Evolutionary conservation across 2,888 invertebrate genomes (phyloP), one percentile per base, ranked within the genome.

Genomic region (Drosophila pseudotalamancana): DNA sequence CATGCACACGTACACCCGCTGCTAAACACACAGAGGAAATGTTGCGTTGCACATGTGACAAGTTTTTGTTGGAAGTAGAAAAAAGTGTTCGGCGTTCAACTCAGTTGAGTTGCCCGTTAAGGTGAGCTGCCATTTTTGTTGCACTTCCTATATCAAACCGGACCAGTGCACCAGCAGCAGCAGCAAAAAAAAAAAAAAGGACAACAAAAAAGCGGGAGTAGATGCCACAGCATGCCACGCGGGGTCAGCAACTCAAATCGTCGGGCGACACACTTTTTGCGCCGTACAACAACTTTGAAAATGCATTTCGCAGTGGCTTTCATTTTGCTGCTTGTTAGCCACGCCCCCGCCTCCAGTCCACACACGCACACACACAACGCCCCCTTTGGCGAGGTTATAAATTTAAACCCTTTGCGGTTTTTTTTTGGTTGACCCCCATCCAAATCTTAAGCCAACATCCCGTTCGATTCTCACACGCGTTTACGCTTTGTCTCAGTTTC

Each of bases 21-120:
- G 32, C 63, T 57, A 49, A 61, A 63, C 62, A 59, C 60, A 61
- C 65, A 59, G 65, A 76, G 83, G 76, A 86, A 75, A 80, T 86
- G 83, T 86, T 83, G 80, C 80, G 77, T 72, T 76, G 80, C 87
- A 83, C 73, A 81, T 83, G 87, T 81, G 87, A 81, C 87, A 81
- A 87, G 71, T 73, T 80, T 86, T 75, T 74, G 43, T 42, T 73
- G 72, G 62, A 63, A 72, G 72, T 42, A 50, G 46, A 79, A 79
- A 85, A 79, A 79, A 79, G 42, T 46, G 35, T 74, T 54, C 63
- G 34, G 45, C 51, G 18, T 45, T 60, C 66, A 69, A 67, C 63
- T 73, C 51, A 68, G 84, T 77, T 71, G 66, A 74, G 75, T 54
- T 71, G 63, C 31, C 66, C 64, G 82, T 72, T 87, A 85, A 78